Conservation (phyloP, 2,888 invertebrate species). For the Stenurella melanura region DNA sequence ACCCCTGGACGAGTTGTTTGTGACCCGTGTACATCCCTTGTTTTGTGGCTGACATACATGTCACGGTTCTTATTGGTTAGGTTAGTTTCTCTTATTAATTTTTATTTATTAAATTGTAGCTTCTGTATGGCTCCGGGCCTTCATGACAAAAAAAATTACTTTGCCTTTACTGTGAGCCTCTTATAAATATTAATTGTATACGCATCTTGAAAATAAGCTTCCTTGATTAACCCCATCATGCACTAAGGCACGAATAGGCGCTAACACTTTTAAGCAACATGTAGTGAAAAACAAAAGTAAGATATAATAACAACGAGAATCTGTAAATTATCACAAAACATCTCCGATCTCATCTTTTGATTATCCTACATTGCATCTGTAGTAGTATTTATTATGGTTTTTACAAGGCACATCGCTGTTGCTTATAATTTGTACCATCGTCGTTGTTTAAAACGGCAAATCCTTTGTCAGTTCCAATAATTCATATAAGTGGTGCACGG, state of each 20-base stretch:
- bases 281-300: conserved; percentile 25
- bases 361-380: conserved; percentile 41
- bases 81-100: too few species aligned
- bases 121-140: too few species aligned
- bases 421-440: conserved; percentile 50
- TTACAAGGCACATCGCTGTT: conserved; percentile 41
- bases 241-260: neutral
- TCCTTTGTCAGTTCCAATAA: conserved; percentile 45
- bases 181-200: conserved; percentile 1
- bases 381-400: conserved; percentile 48
- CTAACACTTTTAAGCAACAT: neutral
- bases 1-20: too few species aligned
- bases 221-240: neutral
- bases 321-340: conserved; percentile 47
- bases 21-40: too few species aligned
- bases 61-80: too few species aligned
- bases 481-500: conserved; percentile 40
- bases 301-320: conserved; percentile 43
- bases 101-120: too few species aligned
- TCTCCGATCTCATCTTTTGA: conserved; percentile 46
- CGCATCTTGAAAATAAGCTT: neutral
- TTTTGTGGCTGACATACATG: too few species aligned
- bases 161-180: too few species aligned
- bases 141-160: too few species aligned
- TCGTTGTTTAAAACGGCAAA: conserved; percentile 43